phyloP scores from a whole-genome alignment of 2,888 invertebrate species.

The Drosophila tanythrix region DNA sequence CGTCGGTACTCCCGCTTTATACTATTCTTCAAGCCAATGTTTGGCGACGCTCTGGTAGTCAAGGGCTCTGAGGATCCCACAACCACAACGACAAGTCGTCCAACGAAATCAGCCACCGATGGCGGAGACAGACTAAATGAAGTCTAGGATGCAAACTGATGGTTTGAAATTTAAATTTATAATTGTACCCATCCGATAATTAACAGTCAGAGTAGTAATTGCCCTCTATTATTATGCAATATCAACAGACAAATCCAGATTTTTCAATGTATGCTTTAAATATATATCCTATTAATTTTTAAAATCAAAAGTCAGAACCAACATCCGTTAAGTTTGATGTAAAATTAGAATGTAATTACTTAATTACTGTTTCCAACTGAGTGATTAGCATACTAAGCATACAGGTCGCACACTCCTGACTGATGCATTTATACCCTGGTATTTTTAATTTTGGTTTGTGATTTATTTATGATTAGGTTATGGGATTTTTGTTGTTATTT shows the following conservation, averaged over 20 bases:
- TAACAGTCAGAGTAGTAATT: background rate
- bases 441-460: background rate
- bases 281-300: background rate
- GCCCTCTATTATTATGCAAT: background rate
- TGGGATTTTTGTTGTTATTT: constrained; percentile 1
- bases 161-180: background rate
- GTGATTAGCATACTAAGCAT: too few relatives aligned
- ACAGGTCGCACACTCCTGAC: background rate
- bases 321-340: background rate
- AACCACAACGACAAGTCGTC: constrained; percentile 70
- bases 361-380: background rate
- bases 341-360: background rate
- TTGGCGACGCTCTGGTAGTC: constrained; percentile 90
- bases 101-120: constrained; percentile 50
- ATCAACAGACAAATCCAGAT: background rate
- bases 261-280: background rate
- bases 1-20: constrained; percentile 90
- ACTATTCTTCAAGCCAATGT: constrained; percentile 90
- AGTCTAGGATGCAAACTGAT: constrained; percentile 30
- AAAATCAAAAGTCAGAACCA: background rate
- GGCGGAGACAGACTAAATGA: constrained; percentile 51
- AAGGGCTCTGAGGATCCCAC: constrained; percentile 88
- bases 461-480: constrained; percentile 10
- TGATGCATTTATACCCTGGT: background rate
- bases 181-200: background rate